Percentiles rank a stretch among this genome's conserved stretches.
Evolutionary conservation across 2,797 vertebrate genomes (phyloP).

Genomic region (Ficedula albicollis): DNA sequence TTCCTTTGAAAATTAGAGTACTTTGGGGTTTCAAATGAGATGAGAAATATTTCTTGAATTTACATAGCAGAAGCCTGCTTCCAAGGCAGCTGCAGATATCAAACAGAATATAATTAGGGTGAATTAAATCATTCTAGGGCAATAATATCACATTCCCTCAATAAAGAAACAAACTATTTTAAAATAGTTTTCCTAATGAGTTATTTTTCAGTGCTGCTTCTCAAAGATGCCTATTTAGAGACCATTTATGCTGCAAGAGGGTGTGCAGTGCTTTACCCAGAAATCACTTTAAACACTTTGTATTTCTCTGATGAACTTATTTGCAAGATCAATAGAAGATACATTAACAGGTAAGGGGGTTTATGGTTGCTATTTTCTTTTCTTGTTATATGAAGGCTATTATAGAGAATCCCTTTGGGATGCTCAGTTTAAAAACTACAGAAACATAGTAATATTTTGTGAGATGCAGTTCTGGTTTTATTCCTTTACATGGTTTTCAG

Average conservation of each 20-base stretch:
- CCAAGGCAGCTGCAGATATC: slow-evolving; percentile 53
- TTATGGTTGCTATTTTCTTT: slow-evolving; percentile 57
- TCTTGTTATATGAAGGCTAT: slow-evolving; percentile 34
- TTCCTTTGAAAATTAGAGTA: slow-evolving; percentile 48
- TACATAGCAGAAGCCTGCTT: slow-evolving; percentile 42
- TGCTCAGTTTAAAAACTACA: slow-evolving; percentile 20
- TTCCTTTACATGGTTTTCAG: neutral
- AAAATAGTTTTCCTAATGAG: slow-evolving; percentile 23
- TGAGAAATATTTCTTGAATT: slow-evolving; percentile 11
- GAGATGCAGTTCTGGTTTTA: neutral
- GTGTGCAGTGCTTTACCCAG: slow-evolving; percentile 15
- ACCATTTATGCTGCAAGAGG: slow-evolving; percentile 38
- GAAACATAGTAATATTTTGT: slow-evolving; percentile 31
- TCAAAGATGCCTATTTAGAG: slow-evolving; percentile 54
- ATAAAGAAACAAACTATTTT: slow-evolving; percentile 26
- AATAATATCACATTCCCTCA: slow-evolving; percentile 33
- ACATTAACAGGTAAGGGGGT: slow-evolving; percentile 52
- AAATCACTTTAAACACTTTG: slow-evolving; percentile 61
- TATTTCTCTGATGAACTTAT: slow-evolving; percentile 59
- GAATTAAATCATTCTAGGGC: slow-evolving; percentile 48
- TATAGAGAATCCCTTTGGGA: slow-evolving; percentile 12
- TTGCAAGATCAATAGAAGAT: slow-evolving; percentile 64
- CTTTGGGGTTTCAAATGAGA: slow-evolving; percentile 1
- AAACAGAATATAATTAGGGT: slow-evolving; percentile 53
- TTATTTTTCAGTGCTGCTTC: slow-evolving; percentile 48